Evolutionary conservation across 1,140 invertebrate species (phyloP), one percentile per base, ranked within the genome.

Genomic region (Coelopa frigida): DNA sequence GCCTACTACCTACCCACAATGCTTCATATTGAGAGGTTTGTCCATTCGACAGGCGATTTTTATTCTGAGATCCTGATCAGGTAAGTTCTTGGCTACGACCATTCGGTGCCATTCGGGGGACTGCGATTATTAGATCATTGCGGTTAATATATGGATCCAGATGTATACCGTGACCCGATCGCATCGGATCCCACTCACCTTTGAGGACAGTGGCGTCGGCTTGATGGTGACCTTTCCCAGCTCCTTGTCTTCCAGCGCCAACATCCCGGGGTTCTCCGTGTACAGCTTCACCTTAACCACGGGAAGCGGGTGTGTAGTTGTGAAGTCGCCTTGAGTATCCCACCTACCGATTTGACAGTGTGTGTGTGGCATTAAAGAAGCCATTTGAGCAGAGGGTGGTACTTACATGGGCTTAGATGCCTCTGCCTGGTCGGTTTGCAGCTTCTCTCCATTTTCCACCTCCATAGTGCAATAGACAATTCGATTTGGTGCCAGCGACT

Each of bases 391-490:
- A 12, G 10, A 17, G 15, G 14, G 0, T 12, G 17, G 21, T n/a
- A 75, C 79, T 82, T 73, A 90, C 93, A 93, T 90, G 40, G 95
- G 95, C 74, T 98, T 98, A 0, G 92, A 95, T 12, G 94, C 95
- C 75, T 99, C 94, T 3, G 95, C 94, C 73, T 98, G 94, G 76
- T 98, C 97, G 6, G 97, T 99, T 75, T 98, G 95, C 29, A 99
- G 74, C 72, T 99, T 99, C 67, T 98, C 94, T 31, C 94, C 92
- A 46, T 88, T 89, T 73, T 99, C 95, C 2, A 98, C 94, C 76
- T 99, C 96, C 97, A 99, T 99, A 18, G 95, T 99, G 72, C 97
- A 99, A 75, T 99, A 99, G 23, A 99, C 94, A 60, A 99, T 97
- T 63, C 94, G 81, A 77, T 95, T 98, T 12, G 93, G 85, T 53